Evolutionary conservation across 2,113 vertebrate species (phyloP).

Genomic region (Anolis sagrei): DNA sequence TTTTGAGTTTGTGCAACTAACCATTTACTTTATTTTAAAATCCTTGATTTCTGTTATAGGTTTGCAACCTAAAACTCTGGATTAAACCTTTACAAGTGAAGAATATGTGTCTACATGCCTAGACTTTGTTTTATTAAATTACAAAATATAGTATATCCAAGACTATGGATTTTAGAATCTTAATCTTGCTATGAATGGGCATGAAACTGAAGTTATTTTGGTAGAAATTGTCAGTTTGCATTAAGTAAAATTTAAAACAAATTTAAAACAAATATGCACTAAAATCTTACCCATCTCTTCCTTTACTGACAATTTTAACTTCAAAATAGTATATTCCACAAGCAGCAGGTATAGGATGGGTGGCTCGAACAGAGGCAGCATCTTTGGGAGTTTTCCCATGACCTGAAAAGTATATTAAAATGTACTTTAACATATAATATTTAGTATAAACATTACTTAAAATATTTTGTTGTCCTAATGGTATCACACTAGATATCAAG

Average conservation of each 20-base stretch:
- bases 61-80: not conserved
- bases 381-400: slow-evolving; percentile 99
- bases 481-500: slow-evolving; percentile 2
- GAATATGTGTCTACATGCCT: not conserved
- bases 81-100: not conserved
- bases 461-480: slow-evolving; percentile 18
- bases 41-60: not conserved
- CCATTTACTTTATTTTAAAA: too few relatives aligned
- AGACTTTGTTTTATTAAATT: not conserved
- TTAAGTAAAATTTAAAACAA: slow-evolving; percentile 3
- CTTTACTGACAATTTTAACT: slow-evolving; percentile 99
- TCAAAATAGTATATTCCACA: slow-evolving; percentile 99
- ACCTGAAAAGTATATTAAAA: slow-evolving; percentile 78
- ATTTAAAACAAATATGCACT: slow-evolving; percentile 35
- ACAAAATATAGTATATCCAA: not conserved
- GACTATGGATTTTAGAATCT: not conserved
- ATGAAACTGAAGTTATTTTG: not conserved
- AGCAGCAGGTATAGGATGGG: slow-evolving; percentile 97
- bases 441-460: slow-evolving; percentile 18
- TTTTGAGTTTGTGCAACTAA: not conserved
- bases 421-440: not conserved
- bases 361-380: slow-evolving; percentile 96
- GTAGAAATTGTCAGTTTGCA: slow-evolving; percentile 9
- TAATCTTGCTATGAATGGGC: not conserved
- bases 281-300: slow-evolving; percentile 94